phyloP scores from a whole-genome alignment of 2,113 vertebrate species.

The Gallinago media region DNA sequence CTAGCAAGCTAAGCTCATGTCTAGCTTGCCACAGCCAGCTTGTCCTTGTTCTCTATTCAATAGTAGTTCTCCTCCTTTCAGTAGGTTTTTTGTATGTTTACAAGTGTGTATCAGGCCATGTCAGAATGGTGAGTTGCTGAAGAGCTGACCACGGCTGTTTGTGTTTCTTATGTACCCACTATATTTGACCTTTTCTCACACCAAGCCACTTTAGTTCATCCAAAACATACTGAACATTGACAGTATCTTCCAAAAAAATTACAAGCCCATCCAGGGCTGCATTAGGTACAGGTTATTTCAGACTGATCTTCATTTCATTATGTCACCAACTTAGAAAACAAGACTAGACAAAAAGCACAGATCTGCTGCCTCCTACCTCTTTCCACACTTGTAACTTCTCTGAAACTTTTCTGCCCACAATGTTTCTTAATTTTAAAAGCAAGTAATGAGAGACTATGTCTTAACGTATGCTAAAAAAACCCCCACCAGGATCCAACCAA shows the following conservation, averaged over 20 bases:
- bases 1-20: background rate
- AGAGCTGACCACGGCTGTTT: background rate
- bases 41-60: background rate
- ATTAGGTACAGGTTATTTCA: background rate
- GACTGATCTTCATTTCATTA: background rate
- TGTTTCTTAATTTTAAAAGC: background rate
- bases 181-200: background rate
- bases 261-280: background rate
- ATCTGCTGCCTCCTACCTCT: conserved; percentile 17
- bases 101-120: background rate
- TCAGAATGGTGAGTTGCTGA: background rate
- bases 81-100: rapidly evolving
- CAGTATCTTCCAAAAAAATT: background rate
- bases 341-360: background rate
- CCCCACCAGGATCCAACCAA: background rate
- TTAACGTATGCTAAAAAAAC: background rate
- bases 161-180: background rate
- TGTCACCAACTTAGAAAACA: background rate
- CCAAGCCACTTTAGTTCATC: background rate
- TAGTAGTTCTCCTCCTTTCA: background rate
- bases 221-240: background rate
- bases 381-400: background rate
- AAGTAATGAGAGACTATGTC: background rate
- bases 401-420: conserved; percentile 18
- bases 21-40: background rate